phyloP scores from a whole-genome alignment of 2,888 invertebrate species.

The Mamestra brassicae region DNA sequence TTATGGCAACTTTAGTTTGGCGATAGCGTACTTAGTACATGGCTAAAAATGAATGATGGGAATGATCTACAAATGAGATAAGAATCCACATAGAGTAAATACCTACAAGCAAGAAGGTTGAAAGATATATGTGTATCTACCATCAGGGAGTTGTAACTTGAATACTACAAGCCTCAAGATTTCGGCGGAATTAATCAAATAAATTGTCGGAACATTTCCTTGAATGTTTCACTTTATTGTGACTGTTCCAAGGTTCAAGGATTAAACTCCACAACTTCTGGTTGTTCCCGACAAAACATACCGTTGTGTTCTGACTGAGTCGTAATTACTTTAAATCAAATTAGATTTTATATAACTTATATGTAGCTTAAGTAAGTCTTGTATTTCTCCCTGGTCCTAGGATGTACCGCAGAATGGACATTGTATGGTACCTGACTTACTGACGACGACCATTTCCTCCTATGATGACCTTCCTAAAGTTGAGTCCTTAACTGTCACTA shows the following conservation, averaged over 20 bases:
- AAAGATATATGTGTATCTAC: background rate
- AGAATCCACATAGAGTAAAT: background rate
- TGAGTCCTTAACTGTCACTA: background rate
- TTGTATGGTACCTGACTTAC: background rate
- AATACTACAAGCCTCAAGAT: background rate
- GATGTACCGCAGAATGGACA: background rate
- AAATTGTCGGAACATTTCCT: slow-evolving; percentile 19
- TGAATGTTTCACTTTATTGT: slow-evolving; percentile 18
- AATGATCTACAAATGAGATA: background rate
- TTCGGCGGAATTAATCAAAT: background rate
- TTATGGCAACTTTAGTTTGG: background rate
- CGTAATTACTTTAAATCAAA: background rate
- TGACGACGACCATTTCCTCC: no score
- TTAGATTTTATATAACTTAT: background rate
- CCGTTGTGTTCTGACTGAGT: background rate
- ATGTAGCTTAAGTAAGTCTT: background rate
- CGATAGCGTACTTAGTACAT: background rate
- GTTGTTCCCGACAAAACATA: slow-evolving; percentile 16
- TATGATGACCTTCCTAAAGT: background rate
- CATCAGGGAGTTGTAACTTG: background rate
- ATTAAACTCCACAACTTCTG: slow-evolving; percentile 13
- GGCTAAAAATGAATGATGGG: background rate
- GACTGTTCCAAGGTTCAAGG: slow-evolving; percentile 4
- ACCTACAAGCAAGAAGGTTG: background rate
- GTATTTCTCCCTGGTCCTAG: background rate